These are phyloP conservation scores for Flexamia atlantica DNA, from an alignment of 2,888 invertebrate genomes.

Conservation along the genomic window DNA sequence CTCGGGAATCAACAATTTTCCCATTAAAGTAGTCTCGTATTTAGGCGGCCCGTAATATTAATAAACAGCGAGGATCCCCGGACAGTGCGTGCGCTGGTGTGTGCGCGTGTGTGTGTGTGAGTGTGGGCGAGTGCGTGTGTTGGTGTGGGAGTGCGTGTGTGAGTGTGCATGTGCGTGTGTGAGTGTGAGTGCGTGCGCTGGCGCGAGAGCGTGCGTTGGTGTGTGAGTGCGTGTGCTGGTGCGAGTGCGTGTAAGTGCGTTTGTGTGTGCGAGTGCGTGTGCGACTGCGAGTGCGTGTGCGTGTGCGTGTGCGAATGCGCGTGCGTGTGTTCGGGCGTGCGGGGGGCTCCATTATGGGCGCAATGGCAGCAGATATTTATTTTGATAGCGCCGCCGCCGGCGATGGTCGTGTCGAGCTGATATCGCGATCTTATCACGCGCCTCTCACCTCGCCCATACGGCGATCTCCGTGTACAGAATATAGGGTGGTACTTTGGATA, in stretches of 20 bases:
- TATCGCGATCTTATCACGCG: slow-evolving; percentile 17
- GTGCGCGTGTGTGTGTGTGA: no score
- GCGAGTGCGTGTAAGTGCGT: neutral
- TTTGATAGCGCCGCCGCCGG: slow-evolving; percentile 32
- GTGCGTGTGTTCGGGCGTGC: neutral
- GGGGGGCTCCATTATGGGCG: slow-evolving; percentile 15
- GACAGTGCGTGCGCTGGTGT: neutral
- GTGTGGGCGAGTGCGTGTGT: no score
- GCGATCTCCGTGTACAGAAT: no score
- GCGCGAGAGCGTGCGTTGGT: neutral
- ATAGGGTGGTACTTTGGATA: no score
- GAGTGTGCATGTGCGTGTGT: no score
- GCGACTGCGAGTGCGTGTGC: neutral
- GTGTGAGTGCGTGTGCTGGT: neutral
- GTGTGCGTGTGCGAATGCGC: neutral
- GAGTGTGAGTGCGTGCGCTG: neutral
- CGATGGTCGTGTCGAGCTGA: slow-evolving; percentile 29
- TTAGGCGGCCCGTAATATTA: neutral
- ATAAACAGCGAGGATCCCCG: neutral
- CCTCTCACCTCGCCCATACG: neutral
- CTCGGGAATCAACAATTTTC: neutral
- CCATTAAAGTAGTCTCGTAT: neutral
- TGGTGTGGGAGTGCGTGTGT: no score
- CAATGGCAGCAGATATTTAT: slow-evolving; percentile 43
- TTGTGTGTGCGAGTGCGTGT: neutral